Percentiles rank a stretch among this genome's conserved stretches.
These are phyloP conservation scores for Esox niger DNA, from an alignment of 2,113 vertebrate genomes.

Conservation along the genomic window DNA sequence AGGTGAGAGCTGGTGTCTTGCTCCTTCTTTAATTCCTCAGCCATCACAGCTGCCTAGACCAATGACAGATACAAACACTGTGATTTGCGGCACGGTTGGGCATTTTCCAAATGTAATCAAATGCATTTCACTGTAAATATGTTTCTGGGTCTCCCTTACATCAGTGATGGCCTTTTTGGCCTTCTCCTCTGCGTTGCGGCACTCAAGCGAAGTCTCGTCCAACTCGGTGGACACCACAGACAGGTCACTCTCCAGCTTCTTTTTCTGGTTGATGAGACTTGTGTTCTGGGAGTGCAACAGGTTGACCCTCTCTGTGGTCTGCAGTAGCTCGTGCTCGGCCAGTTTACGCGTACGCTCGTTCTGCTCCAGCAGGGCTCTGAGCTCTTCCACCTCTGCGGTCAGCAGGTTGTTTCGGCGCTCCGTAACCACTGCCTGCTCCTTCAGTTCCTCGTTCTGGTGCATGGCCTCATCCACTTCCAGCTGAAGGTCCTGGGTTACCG, in stretches of 20 bases:
- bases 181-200: slow-evolving; percentile 88
- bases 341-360: slow-evolving; percentile 81
- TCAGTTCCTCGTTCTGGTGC: slow-evolving; percentile 81
- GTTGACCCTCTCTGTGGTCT: slow-evolving; percentile 85
- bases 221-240: slow-evolving; percentile 80
- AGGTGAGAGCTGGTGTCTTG: slow-evolving; percentile 88
- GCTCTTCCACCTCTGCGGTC: slow-evolving; percentile 77
- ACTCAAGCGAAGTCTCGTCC: slow-evolving; percentile 86
- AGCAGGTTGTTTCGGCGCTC: slow-evolving; percentile 79
- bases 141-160: slow-evolving; percentile 64
- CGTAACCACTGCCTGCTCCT: slow-evolving; percentile 81
- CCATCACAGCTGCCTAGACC: slow-evolving; percentile 92
- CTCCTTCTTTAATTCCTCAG: slow-evolving; percentile 94
- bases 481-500: slow-evolving; percentile 78
- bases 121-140: too few species aligned
- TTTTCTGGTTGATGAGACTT: slow-evolving; percentile 88
- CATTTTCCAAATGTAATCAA: too few species aligned
- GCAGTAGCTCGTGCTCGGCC: slow-evolving; percentile 88
- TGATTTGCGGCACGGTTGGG: neutral
- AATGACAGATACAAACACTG: neutral
- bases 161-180: slow-evolving; percentile 93
- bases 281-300: slow-evolving; percentile 92
- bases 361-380: slow-evolving; percentile 77
- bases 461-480: slow-evolving; percentile 84
- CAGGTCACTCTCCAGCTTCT: slow-evolving; percentile 87